These are phyloP conservation scores for Semnornis frantzii DNA, from an alignment of 2,113 vertebrate species.

Conservation along the genomic window DNA sequence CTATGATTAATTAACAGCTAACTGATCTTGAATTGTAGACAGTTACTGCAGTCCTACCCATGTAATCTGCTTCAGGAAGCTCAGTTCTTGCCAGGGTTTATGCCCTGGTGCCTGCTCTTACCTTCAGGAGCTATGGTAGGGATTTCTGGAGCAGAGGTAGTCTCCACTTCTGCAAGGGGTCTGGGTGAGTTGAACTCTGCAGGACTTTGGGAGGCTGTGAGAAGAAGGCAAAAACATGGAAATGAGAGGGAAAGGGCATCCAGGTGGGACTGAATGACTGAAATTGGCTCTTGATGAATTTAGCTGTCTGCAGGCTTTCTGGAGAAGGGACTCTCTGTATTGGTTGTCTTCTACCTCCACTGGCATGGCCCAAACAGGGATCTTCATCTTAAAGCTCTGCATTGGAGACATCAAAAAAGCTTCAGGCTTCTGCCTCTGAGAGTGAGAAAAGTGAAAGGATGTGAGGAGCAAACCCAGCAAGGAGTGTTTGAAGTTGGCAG, in stretches of 20 bases:
- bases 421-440: background rate
- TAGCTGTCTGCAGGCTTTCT: background rate
- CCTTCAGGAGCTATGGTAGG: background rate
- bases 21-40: background rate
- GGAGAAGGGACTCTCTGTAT: background rate
- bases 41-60: background rate
- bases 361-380: background rate
- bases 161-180: rapidly evolving
- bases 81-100: background rate
- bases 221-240: background rate
- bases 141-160: background rate
- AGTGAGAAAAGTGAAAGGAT: background rate
- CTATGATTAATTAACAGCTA: background rate
- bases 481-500: background rate
- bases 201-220: background rate
- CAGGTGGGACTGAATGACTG: background rate
- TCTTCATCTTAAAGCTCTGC: background rate
- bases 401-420: background rate
- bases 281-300: background rate
- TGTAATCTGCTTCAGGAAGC: background rate
- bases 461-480: too few species aligned
- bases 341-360: too few species aligned
- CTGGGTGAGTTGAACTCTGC: rapidly evolving
- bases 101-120: background rate
- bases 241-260: background rate